Evolutionary conservation across 2,113 vertebrate species (phyloP).

Genomic region (Rhadina sibilatrix): DNA sequence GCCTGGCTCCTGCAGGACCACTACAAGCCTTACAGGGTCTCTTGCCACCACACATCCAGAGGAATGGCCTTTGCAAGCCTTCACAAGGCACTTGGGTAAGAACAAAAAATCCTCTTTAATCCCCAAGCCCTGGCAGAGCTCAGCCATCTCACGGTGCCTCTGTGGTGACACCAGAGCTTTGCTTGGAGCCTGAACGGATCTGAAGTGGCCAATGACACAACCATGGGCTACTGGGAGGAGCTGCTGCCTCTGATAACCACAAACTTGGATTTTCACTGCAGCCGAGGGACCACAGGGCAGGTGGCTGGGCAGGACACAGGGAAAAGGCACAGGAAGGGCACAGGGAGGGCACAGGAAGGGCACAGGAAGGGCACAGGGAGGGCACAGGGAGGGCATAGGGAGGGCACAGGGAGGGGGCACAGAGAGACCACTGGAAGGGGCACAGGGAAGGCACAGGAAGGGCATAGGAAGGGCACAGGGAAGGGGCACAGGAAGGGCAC

Average conservation of each 20-base stretch:
- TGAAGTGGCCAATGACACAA: not conserved
- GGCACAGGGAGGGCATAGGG: not conserved
- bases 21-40: not conserved
- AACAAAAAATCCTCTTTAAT: not conserved
- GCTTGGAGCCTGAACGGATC: not conserved
- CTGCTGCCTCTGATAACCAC: not conserved
- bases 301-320: accelerated
- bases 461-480: no score
- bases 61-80: not conserved
- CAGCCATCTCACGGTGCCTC: not conserved
- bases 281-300: not conserved
- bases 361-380: not conserved
- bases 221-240: not conserved
- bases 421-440: no score
- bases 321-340: not conserved
- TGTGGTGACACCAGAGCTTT: accelerated
- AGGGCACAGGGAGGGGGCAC: not conserved
- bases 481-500: no score
- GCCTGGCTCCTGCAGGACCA: not conserved
- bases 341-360: not conserved
- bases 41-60: not conserved
- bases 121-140: not conserved
- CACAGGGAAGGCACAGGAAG: not conserved
- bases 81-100: not conserved
- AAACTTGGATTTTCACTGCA: not conserved